Percentiles rank a stretch among this genome's conserved stretches.
phyloP scores from a whole-genome alignment of 1,140 invertebrate genomes.

The Conus ventricosus region DNA sequence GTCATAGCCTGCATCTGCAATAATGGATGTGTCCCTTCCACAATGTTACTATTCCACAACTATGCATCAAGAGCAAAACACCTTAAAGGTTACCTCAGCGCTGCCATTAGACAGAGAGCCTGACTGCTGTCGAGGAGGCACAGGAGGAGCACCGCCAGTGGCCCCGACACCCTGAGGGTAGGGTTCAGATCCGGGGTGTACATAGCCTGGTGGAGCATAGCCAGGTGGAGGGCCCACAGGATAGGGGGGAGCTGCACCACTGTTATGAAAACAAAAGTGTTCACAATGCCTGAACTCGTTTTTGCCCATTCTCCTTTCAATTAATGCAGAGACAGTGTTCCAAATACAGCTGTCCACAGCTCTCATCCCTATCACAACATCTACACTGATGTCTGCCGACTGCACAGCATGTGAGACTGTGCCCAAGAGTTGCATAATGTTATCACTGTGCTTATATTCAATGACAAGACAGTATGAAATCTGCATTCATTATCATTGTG shows the following conservation, averaged over 20 bases:
- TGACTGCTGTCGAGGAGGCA: conserved; percentile 28
- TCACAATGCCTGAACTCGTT: too few relatives aligned
- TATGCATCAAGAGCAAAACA: too few relatives aligned
- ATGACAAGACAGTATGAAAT: too few relatives aligned
- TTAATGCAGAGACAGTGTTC: background rate
- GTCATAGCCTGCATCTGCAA: too few relatives aligned
- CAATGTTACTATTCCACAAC: too few relatives aligned
- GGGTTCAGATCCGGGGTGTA: conserved; percentile 15
- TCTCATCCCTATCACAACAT: too few relatives aligned
- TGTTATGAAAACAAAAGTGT: background rate
- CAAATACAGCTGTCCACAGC: background rate
- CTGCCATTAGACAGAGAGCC: conserved; percentile 1
- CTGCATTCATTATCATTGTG: too few relatives aligned
- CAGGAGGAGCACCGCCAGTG: conserved; percentile 12
- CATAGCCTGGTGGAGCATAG: conserved; percentile 20
- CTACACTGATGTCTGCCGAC: too few relatives aligned
- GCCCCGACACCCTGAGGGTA: conserved; percentile 5
- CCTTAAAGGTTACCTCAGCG: background rate
- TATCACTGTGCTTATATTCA: too few relatives aligned
- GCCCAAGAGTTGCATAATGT: too few relatives aligned
- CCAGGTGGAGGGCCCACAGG: conserved; percentile 25
- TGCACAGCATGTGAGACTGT: background rate
- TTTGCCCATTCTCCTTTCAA: background rate
- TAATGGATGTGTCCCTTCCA: too few relatives aligned
- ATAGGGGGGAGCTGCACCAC: conserved; percentile 16